Base-by-base conservation (phyloP, 2,888 invertebrate genomes). In the Pristionchus japonicus region DNA sequence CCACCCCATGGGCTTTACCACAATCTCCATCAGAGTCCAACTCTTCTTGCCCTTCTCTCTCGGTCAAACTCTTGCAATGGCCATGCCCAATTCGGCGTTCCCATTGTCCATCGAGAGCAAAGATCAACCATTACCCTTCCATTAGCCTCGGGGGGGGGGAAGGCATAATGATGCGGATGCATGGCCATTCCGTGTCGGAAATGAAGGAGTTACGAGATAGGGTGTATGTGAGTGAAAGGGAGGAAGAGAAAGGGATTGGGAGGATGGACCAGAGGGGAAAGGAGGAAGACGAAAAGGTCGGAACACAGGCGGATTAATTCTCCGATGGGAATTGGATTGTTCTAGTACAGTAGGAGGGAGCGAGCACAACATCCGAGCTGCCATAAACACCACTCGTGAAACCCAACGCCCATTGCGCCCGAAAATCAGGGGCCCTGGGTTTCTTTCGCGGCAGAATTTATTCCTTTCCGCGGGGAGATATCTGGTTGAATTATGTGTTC, bases 141-240 rank as follows among this genome's bases (percentile, higher is more conserved):
- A n/a, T n/a, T n/a, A n/a, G n/a, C n/a, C n/a, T n/a, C n/a, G n/a
- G n/a, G n/a, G n/a, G n/a, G n/a, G n/a, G n/a, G n/a, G n/a, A n/a
- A n/a, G n/a, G n/a, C n/a, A n/a, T n/a, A 64, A 11, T 64, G 64
- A 64, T 11, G 15, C 15, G 64, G 64, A 64, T 64, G 70, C 37
- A 70, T 70, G 70, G 37, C 9, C 70, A 70, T 70, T 70, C 70
- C 17, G 64, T 67, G 70, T 70, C 70, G 70, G 70, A 70, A 82
- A 47, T 52, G 82, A 82, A 27, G 49, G 82, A 52, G 82, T 49
- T 20, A 49, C 82, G 82, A 70, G 52, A 52, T 70, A 34, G 70
- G n/a, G n/a, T n/a, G n/a, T n/a, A n/a, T n/a, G n/a, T 31, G 20
- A 43, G 43, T 43, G 70, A 20, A 37, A 4, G 37, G 70, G 67